These are phyloP conservation scores for Nymphalis c-album DNA, from an alignment of 2,888 invertebrate genomes.

Conservation along the genomic window DNA sequence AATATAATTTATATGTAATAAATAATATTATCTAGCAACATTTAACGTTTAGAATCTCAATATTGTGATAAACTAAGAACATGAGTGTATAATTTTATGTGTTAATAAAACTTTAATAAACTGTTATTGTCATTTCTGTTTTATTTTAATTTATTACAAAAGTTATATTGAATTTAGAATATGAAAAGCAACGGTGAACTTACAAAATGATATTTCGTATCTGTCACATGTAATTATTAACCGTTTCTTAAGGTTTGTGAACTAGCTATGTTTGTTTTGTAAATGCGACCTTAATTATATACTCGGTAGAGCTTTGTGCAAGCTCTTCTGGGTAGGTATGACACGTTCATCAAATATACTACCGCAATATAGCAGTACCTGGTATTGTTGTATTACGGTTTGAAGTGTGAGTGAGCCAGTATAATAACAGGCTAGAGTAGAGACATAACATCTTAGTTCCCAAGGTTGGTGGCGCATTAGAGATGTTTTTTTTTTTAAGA, in stretches of 20 bases:
- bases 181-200: neutral
- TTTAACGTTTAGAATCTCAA: neutral
- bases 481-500: no score
- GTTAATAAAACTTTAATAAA: slow-evolving; percentile 10
- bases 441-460: no score
- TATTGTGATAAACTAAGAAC: neutral
- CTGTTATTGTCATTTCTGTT: neutral
- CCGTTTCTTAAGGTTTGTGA: neutral
- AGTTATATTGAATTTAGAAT: neutral
- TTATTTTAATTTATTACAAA: slow-evolving; percentile 17
- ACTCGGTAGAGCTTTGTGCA: no score
- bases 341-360: no score
- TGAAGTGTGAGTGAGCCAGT: no score
- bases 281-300: no score
- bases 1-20: neutral
- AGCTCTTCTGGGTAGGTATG: no score
- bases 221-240: neutral
- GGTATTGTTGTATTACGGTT: no score
- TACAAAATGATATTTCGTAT: neutral
- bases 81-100: slow-evolving; percentile 6
- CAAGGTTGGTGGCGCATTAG: no score
- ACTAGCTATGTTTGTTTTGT: no score
- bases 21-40: neutral
- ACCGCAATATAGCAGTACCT: no score
- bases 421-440: no score